Percentiles rank a stretch among this genome's conserved stretches.
phyloP scores from a whole-genome alignment of 2,888 invertebrate species.

The Polyploca ridens region DNA sequence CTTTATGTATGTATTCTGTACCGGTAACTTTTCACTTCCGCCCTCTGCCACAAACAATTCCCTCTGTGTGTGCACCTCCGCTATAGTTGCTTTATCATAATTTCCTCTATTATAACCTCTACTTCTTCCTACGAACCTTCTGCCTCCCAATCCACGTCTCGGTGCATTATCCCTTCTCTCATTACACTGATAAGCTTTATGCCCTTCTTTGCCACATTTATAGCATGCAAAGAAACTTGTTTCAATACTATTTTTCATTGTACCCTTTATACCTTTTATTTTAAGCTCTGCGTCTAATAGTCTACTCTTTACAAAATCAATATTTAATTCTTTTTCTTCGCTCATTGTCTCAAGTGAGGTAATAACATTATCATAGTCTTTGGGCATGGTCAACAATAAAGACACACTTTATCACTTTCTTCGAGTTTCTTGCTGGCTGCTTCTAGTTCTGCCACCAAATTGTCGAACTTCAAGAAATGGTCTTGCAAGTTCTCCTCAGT shows the following conservation, averaged over 20 bases:
- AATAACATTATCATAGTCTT: slow-evolving; percentile 17
- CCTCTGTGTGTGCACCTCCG: no score
- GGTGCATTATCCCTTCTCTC: no score
- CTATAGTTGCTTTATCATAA: no score
- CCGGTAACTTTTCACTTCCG: no score
- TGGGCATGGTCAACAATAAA: slow-evolving; percentile 15
- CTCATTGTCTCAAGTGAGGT: slow-evolving; percentile 17
- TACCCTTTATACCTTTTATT: not conserved
- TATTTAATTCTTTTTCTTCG: slow-evolving; percentile 13
- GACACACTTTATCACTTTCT: slow-evolving; percentile 21
- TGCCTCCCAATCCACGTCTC: no score
- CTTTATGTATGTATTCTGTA: no score
- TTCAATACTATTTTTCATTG: not conserved
- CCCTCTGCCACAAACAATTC: no score
- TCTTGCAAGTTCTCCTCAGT: not conserved
- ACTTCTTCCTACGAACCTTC: no score
- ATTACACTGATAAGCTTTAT: no score
- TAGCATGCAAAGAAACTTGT: not conserved
- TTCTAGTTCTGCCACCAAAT: slow-evolving; percentile 18
- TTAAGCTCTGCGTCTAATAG: slow-evolving; percentile 19
- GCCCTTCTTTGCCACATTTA: no score
- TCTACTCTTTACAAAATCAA: slow-evolving; percentile 19
- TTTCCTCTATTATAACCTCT: no score
- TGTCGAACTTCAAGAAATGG: slow-evolving; percentile 16
- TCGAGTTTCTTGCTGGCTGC: slow-evolving; percentile 11